Conservation (phyloP, 2,113 vertebrate genomes). For the Nothobranchius kuhntae region DNA sequence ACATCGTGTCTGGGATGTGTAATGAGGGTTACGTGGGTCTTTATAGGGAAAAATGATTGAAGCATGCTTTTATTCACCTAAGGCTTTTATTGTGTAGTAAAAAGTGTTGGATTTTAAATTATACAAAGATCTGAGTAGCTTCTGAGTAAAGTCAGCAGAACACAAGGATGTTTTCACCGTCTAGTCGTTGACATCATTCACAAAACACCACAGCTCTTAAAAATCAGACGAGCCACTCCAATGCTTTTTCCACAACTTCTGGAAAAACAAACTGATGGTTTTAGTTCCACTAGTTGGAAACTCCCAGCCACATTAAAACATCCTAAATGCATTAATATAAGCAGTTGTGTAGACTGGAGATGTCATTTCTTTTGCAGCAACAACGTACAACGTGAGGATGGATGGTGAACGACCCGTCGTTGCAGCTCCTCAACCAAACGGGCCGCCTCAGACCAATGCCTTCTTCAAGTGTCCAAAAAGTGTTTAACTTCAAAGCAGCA, state of each 20-base stretch:
- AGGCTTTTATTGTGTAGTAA: not conserved
- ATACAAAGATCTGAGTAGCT: not conserved
- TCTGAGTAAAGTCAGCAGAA: not conserved
- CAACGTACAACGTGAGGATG: conserved; percentile 86
- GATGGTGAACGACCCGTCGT: conserved; percentile 75
- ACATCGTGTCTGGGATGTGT: conserved; percentile 10
- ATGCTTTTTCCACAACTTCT: not conserved
- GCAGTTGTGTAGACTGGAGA: not conserved
- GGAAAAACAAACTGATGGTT: not conserved
- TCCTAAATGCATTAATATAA: not conserved
- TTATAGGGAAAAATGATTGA: conserved; percentile 33
- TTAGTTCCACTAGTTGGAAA: conserved; percentile 3
- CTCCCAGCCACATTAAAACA: not conserved
- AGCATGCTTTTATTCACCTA: conserved; percentile 17
- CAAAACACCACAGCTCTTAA: conserved; percentile 22
- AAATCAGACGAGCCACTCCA: not conserved
- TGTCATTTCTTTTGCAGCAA: conserved; percentile 74
- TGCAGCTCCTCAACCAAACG: conserved; percentile 63
- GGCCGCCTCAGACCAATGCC: conserved; percentile 76
- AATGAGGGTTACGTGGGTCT: conserved; percentile 28
- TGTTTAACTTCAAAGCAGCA: conserved; percentile 19
- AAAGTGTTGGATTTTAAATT: conserved; percentile 4
- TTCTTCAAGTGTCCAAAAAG: conserved; percentile 87
- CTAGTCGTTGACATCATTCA: conserved; percentile 40
- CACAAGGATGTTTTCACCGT: conserved; percentile 3